Percentiles rank a stretch among this genome's conserved stretches.
Evolutionary conservation across 1,140 invertebrate species (phyloP).

Genomic region (Drosophila erecta): DNA sequence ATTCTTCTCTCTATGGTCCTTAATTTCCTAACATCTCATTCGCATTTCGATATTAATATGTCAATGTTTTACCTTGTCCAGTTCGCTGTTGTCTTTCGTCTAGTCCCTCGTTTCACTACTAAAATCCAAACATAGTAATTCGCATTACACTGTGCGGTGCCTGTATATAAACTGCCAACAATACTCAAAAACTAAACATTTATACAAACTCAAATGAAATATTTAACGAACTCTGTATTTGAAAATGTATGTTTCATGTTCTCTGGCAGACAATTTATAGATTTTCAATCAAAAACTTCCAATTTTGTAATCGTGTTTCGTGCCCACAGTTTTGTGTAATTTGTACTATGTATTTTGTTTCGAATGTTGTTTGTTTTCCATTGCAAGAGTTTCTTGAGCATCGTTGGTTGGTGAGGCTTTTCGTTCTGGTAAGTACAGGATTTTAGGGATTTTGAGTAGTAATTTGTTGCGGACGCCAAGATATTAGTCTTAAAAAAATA

Average conservation of each 20-base stretch:
- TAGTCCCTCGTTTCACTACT: slow-evolving; percentile 60
- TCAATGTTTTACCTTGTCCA: slow-evolving; percentile 55
- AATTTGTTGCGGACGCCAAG: too few relatives aligned
- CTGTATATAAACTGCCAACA: slow-evolving; percentile 80
- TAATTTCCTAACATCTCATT: slow-evolving; percentile 40
- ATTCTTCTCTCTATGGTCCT: slow-evolving; percentile 14
- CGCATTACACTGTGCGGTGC: slow-evolving; percentile 81
- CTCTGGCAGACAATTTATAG: slow-evolving; percentile 20
- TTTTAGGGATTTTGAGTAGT: not conserved
- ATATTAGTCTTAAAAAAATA: not conserved
- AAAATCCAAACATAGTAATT: slow-evolving; percentile 73
- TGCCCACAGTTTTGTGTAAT: slow-evolving; percentile 77
- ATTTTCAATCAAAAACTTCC: slow-evolving; percentile 25
- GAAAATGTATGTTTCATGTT: slow-evolving; percentile 40
- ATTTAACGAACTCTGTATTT: slow-evolving; percentile 75
- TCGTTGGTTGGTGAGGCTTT: slow-evolving; percentile 61
- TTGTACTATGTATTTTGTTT: slow-evolving; percentile 65
- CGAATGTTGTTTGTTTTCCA: slow-evolving; percentile 50
- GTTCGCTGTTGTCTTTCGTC: slow-evolving; percentile 46
- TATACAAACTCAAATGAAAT: slow-evolving; percentile 71
- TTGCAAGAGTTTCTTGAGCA: slow-evolving; percentile 20
- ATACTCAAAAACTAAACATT: slow-evolving; percentile 43
- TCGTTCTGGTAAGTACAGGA: slow-evolving; percentile 58
- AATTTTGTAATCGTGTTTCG: slow-evolving; percentile 44
- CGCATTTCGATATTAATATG: slow-evolving; percentile 43